phyloP scores from a whole-genome alignment of 2,888 invertebrate species.

The Caenorhabditis panamensis region DNA sequence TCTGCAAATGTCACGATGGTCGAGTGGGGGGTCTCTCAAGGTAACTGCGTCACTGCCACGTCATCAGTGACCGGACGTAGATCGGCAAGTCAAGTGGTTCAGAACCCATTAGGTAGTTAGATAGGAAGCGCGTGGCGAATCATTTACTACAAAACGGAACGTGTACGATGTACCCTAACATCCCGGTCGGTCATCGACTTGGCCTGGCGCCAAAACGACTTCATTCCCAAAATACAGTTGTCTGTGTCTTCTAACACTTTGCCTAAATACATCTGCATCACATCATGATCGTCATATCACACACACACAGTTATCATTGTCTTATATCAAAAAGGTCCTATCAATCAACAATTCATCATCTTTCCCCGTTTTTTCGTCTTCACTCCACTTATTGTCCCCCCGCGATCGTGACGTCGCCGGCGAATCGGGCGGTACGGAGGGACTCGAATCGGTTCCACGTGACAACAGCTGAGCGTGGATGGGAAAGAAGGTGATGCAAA shows the following conservation, averaged over 20 bases:
- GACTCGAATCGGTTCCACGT: neutral
- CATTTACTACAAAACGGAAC: too few relatives aligned
- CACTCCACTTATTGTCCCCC: neutral
- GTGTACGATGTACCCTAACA: neutral
- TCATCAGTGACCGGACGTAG: conserved; percentile 5
- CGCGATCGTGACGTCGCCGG: neutral
- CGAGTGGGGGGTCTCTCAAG: conserved; percentile 4
- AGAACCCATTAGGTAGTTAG: neutral
- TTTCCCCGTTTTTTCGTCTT: neutral
- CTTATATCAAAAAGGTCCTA: conserved; percentile 33
- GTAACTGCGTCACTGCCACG: conserved; percentile 12
- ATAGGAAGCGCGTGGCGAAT: too few relatives aligned
- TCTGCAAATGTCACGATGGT: neutral
- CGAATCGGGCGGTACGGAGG: conserved; percentile 2
- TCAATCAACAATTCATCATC: conserved; percentile 33
- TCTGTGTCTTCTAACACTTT: neutral
- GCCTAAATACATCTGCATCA: neutral
- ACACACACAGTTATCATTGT: conserved; percentile 2
- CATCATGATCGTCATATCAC: neutral
- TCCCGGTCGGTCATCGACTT: neutral
- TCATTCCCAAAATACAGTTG: neutral
- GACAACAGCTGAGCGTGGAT: neutral
- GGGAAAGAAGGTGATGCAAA: neutral
- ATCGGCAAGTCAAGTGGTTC: conserved; percentile 3
- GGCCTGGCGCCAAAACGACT: conserved; percentile 7